Evolutionary conservation across 2,888 invertebrate genomes (phyloP), one percentile per base, ranked within the genome.

Genomic region (Diarsia brunnea): DNA sequence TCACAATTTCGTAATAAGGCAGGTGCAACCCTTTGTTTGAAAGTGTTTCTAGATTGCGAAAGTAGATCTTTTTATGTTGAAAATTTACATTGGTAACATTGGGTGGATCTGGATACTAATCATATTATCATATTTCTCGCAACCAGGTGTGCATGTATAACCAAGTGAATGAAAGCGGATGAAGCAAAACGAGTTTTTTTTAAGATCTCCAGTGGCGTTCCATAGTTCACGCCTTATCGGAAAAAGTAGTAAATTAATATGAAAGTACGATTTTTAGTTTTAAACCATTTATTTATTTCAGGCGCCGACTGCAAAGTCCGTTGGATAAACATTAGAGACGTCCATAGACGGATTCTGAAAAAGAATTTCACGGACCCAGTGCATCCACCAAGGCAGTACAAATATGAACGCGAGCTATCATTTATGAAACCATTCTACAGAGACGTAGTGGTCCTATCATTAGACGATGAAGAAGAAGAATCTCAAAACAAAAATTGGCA

Each of bases 321-420:
- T 84, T 96, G 96, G 96, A 93, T 96, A 58, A 95, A 96, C 79
- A 96, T 96, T 86, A 90, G 96, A 77, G 96, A 96, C 55, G 96
- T 96, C 0, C 93, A 96, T 82, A 89, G 96, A 63, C 86, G 96
- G 12, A 95, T 95, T 51, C 82, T 96, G 53, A 92, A 92, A 47
- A 94, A 94, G 79, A 90, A 88, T 73, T 47, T 90, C 8, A 69
- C 73, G 0, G n/a, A 90, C 82, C 31, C 88, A 1, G 8, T 88
- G 0, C 81, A 84, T 12, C 89, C 89, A 0, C 88, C 89, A 0
- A 93, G 93, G 68, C 83, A 88, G 3, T 96, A 96, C 87, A 96
- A 96, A 88, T 96, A 96, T 78, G 94, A 95, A 64, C 88, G 82
- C 0, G 94, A 95, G 47, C 86, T 96, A 8, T 80, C 90, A 0